A percentile compares a stretch with the other conserved stretches of the same genome.
Evolutionary conservation across 2,888 invertebrate genomes (phyloP).

Genomic region (Watsonalla binaria): DNA sequence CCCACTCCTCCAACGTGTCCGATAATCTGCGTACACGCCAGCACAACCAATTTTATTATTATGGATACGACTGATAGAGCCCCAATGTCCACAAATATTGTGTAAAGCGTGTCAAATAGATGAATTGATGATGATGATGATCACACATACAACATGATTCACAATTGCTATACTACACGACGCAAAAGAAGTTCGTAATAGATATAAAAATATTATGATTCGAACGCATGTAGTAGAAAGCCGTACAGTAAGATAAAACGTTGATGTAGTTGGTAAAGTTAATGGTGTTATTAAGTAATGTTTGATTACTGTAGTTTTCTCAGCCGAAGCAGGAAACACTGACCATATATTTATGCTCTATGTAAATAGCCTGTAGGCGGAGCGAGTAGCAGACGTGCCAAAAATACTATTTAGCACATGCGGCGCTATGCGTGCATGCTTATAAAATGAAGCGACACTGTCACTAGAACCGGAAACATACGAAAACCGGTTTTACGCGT

Average conservation of each 20-base stretch:
- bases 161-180: too few species aligned
- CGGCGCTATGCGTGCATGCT: slow-evolving; percentile 13
- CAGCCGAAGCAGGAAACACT: not conserved
- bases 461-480: not conserved
- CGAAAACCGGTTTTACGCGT: not conserved
- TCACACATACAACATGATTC: not conserved
- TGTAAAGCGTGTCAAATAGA: not conserved
- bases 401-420: slow-evolving; percentile 43
- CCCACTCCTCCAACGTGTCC: slow-evolving; percentile 70
- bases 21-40: slow-evolving; percentile 66
- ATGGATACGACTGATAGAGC: not conserved
- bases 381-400: slow-evolving; percentile 19
- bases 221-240: too few species aligned
- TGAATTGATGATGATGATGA: not conserved
- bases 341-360: not conserved
- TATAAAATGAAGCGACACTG: not conserved
- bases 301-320: too few species aligned
- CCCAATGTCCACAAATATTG: not conserved
- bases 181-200: too few species aligned
- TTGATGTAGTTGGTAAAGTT: too few species aligned
- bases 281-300: too few species aligned
- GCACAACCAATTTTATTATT: slow-evolving; percentile 17
- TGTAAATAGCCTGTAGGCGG: slow-evolving; percentile 8
- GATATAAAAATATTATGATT: too few species aligned
- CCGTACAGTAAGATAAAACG: too few species aligned